phyloP scores from a whole-genome alignment of 2,888 invertebrate genomes.

The Orthosia gothica region DNA sequence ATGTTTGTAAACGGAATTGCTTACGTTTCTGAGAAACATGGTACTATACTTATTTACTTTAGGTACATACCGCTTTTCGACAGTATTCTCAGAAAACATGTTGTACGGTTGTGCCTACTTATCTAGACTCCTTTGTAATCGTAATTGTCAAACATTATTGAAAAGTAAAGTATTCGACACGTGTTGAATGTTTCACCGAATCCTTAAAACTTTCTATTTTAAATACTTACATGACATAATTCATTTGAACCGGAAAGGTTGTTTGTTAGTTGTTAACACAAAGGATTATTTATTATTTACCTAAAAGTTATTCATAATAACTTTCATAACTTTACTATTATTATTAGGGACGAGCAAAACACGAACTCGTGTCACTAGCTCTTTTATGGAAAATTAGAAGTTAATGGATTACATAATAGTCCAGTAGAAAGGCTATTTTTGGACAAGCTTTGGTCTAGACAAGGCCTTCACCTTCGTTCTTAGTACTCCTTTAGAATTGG shows the following conservation, averaged over 20 bases:
- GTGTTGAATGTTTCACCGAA: conserved; percentile 8
- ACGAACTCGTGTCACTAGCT: conserved; percentile 17
- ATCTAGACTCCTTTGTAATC: background rate
- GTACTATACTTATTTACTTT: too few species aligned
- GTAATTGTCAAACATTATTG: conserved; percentile 15
- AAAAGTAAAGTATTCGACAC: conserved; percentile 4
- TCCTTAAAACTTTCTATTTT: conserved; percentile 29
- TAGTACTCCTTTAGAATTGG: conserved; percentile 2
- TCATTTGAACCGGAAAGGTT: conserved; percentile 24
- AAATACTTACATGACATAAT: conserved; percentile 18
- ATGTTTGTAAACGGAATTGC: background rate
- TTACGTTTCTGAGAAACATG: background rate
- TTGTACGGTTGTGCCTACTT: background rate
- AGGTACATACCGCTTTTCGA: background rate
- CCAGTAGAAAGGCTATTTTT: background rate
- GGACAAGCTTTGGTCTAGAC: background rate
- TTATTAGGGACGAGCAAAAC: conserved; percentile 18
- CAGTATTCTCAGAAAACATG: conserved; percentile 4
- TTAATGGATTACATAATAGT: background rate
- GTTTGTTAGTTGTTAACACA: conserved; percentile 34
- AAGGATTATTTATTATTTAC: conserved; percentile 34
- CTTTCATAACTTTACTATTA: background rate
- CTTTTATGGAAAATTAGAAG: background rate
- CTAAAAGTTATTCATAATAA: conserved; percentile 9
- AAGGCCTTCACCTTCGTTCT: background rate